These are phyloP conservation scores for Pelecanoides urinatrix DNA, from an alignment of 2,113 vertebrate species.

Conservation along the genomic window DNA sequence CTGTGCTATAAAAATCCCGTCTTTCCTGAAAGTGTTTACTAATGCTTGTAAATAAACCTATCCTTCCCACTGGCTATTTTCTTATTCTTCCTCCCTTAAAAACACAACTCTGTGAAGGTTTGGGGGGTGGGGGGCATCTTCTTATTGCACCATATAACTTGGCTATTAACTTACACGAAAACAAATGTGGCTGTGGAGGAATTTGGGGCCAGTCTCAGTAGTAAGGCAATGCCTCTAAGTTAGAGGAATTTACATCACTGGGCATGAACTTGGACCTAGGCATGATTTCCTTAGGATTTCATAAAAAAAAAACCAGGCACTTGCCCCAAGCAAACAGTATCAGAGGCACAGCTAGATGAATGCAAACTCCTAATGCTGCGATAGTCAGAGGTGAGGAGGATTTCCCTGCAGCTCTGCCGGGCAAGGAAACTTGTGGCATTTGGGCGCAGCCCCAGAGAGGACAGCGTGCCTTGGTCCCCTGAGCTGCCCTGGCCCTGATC, in stretches of 20 bases:
- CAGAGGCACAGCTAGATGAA: neutral
- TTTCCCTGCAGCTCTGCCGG: neutral
- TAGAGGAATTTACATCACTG: neutral
- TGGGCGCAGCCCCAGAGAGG: neutral
- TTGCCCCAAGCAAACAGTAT: neutral
- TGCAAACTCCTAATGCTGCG: fast-evolving
- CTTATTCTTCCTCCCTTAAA: neutral
- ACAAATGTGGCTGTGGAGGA: neutral
- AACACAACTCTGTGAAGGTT: neutral
- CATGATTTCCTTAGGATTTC: neutral
- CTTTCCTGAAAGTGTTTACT: neutral
- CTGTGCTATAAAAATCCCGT: neutral
- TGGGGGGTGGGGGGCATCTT: fast-evolving
- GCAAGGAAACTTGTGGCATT: neutral
- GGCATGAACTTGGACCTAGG: neutral
- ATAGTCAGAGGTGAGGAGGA: neutral
- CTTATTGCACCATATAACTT: neutral
- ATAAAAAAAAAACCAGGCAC: neutral
- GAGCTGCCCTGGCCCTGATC: too few species aligned
- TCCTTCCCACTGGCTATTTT: neutral
- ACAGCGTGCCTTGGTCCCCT: neutral
- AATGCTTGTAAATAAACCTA: neutral
- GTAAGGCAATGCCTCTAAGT: neutral
- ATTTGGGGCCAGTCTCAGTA: neutral
- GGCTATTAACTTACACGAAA: neutral